Evolutionary conservation across 2,797 vertebrate species (phyloP), one percentile per base, ranked within the genome.

Genomic region (Cyprinella venusta): DNA sequence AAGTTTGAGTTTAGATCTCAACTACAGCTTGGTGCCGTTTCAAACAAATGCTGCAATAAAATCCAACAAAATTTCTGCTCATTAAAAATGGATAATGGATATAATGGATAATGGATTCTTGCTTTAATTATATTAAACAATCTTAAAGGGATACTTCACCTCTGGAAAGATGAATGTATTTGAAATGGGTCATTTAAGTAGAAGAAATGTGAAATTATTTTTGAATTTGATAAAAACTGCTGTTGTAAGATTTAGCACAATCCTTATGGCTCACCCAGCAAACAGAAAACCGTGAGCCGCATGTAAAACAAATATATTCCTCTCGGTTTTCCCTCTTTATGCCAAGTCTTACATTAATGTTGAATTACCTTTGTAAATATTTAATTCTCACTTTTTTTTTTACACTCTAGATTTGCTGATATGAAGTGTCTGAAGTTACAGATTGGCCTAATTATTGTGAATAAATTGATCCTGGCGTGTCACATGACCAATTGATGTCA

Each of bases 351-450:
- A 80, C 45, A 64, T 72, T 67, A 26, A 61, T 59, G 56, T 61
- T 15, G 59, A 63, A 16, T 13, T 61, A 42, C 40, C 67, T 84
- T 33, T 81, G 84, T 81, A 83, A 81, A 70, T 76, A 75, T 26
- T 48, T 61, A 3, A 80, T 72, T 48, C 48, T 52, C 70, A 30
- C 36, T 42, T 19, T 56, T 50, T 50, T 74, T 67, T 67, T 72
- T 59, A 69, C 84, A 78, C 21, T 36, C 13, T 48, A 36, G 54
- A 33, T 15, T 70, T 74, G 6, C 36, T 63, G 13, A 48, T 74
- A 13, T 13, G 36, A 61, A 12, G 48, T 68, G 33, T 70, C 26
- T 36, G 36, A 36, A 48, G 45, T 48, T 5, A 24, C 13, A 36
- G 42, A 24, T 52, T 61, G 54, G n/a, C 21, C 13, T 42, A 76